phyloP scores from a whole-genome alignment of 2,113 vertebrate species.

The Phocoena sinus region DNA sequence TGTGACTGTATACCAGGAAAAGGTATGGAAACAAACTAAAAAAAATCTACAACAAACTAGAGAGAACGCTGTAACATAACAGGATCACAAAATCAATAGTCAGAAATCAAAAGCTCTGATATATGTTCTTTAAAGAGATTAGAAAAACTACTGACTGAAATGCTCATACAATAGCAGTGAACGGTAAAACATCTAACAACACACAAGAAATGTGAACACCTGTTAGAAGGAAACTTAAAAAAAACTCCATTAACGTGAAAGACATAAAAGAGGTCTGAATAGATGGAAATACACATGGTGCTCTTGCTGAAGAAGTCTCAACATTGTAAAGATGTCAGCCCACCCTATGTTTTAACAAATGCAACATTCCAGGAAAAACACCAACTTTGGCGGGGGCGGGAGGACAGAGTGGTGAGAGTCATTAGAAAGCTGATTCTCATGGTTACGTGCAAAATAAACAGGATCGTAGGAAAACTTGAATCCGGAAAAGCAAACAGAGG shows the following conservation, averaged over 20 bases:
- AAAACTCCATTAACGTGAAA: neutral
- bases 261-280: neutral
- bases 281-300: neutral
- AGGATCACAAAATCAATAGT: neutral
- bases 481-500: neutral
- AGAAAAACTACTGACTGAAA: neutral
- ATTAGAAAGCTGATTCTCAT: neutral
- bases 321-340: neutral
- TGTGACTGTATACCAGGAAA: neutral
- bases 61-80: neutral
- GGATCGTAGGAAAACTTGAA: neutral
- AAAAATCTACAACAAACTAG: neutral
- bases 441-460: neutral
- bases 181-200: neutral
- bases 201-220: neutral
- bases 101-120: neutral
- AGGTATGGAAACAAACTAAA: neutral
- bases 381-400: neutral
- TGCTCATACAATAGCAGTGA: neutral
- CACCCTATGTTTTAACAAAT: neutral
- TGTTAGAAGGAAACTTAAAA: neutral
- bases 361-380: neutral
- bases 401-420: neutral
- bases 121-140: neutral
- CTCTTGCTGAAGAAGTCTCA: neutral